Evolutionary conservation across 2,113 vertebrate genomes (phyloP).

Genomic region (Ramphastos sulfuratus): DNA sequence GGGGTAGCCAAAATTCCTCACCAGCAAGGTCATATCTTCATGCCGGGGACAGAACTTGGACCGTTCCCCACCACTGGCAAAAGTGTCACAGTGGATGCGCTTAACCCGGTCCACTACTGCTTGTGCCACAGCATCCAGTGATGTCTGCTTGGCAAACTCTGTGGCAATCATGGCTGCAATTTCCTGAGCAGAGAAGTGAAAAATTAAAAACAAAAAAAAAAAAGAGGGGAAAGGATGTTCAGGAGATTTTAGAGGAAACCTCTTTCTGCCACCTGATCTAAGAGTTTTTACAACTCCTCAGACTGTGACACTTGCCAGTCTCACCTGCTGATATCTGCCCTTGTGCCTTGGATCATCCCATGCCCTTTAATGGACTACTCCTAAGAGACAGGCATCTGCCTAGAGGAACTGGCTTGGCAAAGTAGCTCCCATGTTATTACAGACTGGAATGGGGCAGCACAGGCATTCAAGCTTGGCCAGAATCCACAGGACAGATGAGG

Average conservation of each 20-base stretch:
- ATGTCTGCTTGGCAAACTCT: slow-evolving; percentile 91
- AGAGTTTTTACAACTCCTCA: neutral
- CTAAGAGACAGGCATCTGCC: neutral
- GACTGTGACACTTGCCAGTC: neutral
- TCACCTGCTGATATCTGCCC: neutral
- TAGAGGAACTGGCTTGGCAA: slow-evolving; percentile 2
- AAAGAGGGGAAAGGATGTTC: neutral
- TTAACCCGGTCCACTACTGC: slow-evolving; percentile 94
- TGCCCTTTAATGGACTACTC: neutral
- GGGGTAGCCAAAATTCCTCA: slow-evolving; percentile 91
- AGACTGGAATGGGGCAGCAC: neutral
- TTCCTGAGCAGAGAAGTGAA: slow-evolving; percentile 74
- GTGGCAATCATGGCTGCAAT: slow-evolving; percentile 97
- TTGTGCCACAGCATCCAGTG: slow-evolving; percentile 89
- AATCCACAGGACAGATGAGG: neutral
- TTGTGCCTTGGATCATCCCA: neutral
- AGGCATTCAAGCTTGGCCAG: neutral
- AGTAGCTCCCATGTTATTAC: neutral
- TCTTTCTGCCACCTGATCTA: neutral
- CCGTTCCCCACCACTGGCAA: slow-evolving; percentile 88
- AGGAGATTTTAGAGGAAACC: neutral
- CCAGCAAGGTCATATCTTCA: slow-evolving; percentile 96
- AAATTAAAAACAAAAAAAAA: too few species aligned
- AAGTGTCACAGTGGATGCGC: slow-evolving; percentile 91
- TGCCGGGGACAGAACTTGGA: slow-evolving; percentile 88